Evolutionary conservation across 92 coral and sea anemone species (phyloP), one percentile per base, ranked within the genome.

Genomic region (Epizoanthus illoricatus): DNA sequence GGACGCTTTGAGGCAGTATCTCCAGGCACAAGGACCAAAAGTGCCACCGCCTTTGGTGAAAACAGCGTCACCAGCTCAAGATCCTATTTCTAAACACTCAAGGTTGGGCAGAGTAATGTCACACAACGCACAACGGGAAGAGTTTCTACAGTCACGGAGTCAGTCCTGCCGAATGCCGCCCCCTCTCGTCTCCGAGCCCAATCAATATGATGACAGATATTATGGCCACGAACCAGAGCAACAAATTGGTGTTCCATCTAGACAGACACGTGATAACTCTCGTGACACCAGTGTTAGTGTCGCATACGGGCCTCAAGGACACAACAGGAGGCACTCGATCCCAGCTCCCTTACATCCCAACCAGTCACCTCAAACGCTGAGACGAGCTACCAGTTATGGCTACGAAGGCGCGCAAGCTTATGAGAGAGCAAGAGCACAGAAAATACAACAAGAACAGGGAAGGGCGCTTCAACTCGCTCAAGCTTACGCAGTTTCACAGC

Each of bases 361-460:
- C 43, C 82, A 64, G 18, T 78, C 82, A 42, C 59, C 71, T 78
- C 82, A 62, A 59, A 18, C 67, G 33, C 20, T 78, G 71, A 78
- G 71, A 63, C 64, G 82, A 63, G 82, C 71, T 62, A 70, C 70
- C 21, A 78, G 82, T 42, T 78, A 78, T 64, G 72, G 71, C 36
- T 78, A 41, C 71, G 82, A 63, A 43, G 43, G 33, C 13, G 6
- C 41, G 36, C 71, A 20, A 11, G 40, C 12, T 60, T 75, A 75
- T 39, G 69, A 60, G 33, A 60, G 42, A 24, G 49, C 16, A 63
- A 78, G 65, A 69, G 65, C 63, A 23, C 71, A 63, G 28, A 63
- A 64, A 58, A 11, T 15, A 23, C 33, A 6, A 16, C 82, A 63
- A 1, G 60, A 20, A 1, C 49, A 63, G 24, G 43, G 41, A 45